A percentile compares a stretch with the other conserved stretches of the same genome.
phyloP scores from a whole-genome alignment of 2,113 vertebrate genomes.

The Bos javanicus region DNA sequence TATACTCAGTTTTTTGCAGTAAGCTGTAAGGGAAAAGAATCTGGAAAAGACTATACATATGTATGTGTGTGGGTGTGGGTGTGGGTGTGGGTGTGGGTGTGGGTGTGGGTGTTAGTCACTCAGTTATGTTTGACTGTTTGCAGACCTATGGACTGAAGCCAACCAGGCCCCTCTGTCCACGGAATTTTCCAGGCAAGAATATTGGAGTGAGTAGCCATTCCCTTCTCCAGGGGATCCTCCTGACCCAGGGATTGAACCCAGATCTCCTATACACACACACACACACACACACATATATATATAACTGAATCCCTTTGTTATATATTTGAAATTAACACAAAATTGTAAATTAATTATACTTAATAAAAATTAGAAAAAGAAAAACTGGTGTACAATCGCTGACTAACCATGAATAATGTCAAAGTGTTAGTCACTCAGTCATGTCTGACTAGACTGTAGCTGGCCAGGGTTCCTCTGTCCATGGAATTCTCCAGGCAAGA shows the following conservation, averaged over 20 bases:
- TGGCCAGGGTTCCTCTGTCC: too few relatives aligned
- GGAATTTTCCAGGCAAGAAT: too few relatives aligned
- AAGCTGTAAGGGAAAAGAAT: background rate
- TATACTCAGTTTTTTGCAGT: background rate
- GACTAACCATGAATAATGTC: background rate
- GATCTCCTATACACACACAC: background rate
- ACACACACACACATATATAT: fast-evolving
- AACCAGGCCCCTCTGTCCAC: too few relatives aligned
- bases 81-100: fast-evolving
- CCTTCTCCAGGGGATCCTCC: too few relatives aligned
- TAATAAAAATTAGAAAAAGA: background rate
- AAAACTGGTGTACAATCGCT: background rate
- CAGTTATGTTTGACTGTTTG: too few relatives aligned
- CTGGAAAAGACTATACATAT: background rate
- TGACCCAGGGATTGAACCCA: too few relatives aligned
- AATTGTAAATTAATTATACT: background rate
- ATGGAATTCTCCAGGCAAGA: too few relatives aligned
- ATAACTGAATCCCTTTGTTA: background rate
- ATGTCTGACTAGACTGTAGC: too few relatives aligned
- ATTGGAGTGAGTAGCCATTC: too few relatives aligned
- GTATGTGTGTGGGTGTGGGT: fast-evolving
- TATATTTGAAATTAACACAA: background rate
- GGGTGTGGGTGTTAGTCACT: too few relatives aligned
- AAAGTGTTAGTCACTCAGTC: too few relatives aligned
- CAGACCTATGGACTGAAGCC: too few relatives aligned